These are phyloP conservation scores for Spisula solida DNA, from an alignment of 2,888 invertebrate species.

Conservation along the genomic window DNA sequence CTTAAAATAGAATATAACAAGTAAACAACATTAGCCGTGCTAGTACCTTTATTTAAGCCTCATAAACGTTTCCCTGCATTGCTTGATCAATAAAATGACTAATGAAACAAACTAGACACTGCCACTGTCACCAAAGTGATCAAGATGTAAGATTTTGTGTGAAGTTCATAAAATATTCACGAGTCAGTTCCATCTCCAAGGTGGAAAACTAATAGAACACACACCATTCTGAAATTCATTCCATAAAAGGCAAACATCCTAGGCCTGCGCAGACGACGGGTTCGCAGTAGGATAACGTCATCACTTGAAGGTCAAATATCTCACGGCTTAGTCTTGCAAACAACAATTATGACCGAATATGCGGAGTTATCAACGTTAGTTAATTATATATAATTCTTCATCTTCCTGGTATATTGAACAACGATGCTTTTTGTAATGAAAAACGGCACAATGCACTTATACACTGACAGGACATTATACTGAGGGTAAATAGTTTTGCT, in stretches of 20 bases:
- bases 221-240: background rate
- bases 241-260: background rate
- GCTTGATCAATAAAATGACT: background rate
- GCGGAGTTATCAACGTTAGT: too few species aligned
- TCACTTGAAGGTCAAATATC: background rate
- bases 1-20: too few species aligned
- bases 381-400: too few species aligned
- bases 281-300: background rate
- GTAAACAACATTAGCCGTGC: too few species aligned
- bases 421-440: too few species aligned
- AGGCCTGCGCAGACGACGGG: background rate
- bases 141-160: background rate
- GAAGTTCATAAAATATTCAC: constrained; percentile 6
- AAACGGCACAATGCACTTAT: too few species aligned
- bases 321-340: background rate
- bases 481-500: too few species aligned
- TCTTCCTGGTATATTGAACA: too few species aligned
- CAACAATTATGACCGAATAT: too few species aligned
- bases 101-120: background rate
- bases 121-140: background rate
- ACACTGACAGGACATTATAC: too few species aligned
- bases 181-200: background rate
- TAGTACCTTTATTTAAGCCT: too few species aligned
- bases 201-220: background rate
- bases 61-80: background rate